Percentiles rank a stretch among this genome's conserved stretches.
phyloP scores from a whole-genome alignment of 2,888 invertebrate species.

The Drosophila phalerata region DNA sequence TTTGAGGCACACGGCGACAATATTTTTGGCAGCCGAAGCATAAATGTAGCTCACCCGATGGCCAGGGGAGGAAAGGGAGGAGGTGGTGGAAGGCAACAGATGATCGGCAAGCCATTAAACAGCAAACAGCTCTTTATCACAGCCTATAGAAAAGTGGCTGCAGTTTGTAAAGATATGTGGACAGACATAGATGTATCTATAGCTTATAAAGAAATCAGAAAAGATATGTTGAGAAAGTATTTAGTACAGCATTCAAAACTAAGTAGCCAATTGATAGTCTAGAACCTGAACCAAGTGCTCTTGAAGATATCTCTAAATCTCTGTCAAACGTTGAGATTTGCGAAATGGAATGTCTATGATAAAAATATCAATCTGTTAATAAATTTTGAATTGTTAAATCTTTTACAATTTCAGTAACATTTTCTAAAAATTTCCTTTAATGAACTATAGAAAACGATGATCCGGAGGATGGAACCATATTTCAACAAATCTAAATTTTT shows the following conservation, averaged over 20 bases:
- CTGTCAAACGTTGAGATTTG: no score
- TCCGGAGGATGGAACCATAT: neutral
- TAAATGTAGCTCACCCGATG: conserved; percentile 16
- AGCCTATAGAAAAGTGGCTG: conserved; percentile 8
- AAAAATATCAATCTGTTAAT: no score
- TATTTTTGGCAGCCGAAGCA: conserved; percentile 64
- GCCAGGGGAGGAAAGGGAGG: neutral
- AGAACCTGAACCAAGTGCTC: neutral
- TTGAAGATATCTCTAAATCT: no score
- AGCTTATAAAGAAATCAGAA: no score
- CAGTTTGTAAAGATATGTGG: neutral
- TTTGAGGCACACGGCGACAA: conserved; percentile 56
- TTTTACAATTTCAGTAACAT: no score
- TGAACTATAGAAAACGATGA: no score
- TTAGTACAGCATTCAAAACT: neutral
- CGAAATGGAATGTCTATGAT: no score
- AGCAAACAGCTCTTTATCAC: conserved; percentile 10
- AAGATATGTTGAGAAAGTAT: neutral
- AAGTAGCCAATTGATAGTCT: neutral
- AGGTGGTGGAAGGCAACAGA: conserved; percentile 5
- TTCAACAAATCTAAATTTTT: neutral
- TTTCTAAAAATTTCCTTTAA: no score
- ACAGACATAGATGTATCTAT: neutral
- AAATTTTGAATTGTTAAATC: no score
- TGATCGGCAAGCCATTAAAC: conserved; percentile 38